Evolutionary conservation across 2,113 vertebrate genomes (phyloP).

Genomic region (Morphnarchus princeps): DNA sequence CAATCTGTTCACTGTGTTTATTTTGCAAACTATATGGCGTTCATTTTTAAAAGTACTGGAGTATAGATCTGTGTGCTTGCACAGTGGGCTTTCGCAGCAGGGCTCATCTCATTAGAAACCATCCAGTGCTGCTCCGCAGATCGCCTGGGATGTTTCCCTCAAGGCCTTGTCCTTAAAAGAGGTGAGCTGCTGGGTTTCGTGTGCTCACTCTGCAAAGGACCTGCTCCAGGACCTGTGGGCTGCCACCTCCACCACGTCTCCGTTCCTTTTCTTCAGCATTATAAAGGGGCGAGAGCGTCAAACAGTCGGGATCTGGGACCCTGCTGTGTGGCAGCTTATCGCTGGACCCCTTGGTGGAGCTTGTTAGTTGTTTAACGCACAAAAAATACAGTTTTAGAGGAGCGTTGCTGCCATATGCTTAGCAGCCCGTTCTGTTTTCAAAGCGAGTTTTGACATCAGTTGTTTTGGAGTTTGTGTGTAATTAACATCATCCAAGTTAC

Average conservation of each 20-base stretch:
- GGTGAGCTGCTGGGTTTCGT: neutral
- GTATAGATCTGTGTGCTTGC: neutral
- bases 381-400: neutral
- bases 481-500: neutral
- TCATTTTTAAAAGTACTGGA: neutral
- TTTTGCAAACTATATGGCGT: neutral
- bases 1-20: neutral
- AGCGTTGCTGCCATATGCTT: neutral
- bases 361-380: neutral
- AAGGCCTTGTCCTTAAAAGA: neutral
- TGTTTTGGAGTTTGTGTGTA: neutral
- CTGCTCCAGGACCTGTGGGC: neutral
- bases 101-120: neutral
- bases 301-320: neutral
- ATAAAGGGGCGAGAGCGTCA: neutral
- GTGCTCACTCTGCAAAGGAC: neutral
- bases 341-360: neutral
- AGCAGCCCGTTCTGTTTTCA: neutral
- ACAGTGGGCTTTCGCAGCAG: neutral
- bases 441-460: slow-evolving; percentile 8
- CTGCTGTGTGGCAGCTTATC: neutral
- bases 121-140: neutral
- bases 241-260: neutral
- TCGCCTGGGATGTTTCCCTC: neutral
- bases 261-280: neutral